Percentiles rank a stretch among this genome's conserved stretches.
Conservation (phyloP, 2,113 vertebrate genomes). For the Caranx melampygus region DNA sequence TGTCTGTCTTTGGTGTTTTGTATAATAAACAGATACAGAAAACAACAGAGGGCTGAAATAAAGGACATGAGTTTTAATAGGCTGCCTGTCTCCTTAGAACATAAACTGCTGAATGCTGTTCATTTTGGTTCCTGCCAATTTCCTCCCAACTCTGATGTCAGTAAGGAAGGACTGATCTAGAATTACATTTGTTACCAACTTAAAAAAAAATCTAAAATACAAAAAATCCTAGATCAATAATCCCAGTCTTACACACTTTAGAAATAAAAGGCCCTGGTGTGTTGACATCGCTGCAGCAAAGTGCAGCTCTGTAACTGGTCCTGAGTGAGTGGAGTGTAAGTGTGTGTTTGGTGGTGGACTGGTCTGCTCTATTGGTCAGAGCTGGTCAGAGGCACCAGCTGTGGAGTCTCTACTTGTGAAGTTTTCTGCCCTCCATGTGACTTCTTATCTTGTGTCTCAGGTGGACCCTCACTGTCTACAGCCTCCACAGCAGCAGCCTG, state of each 20-base stretch:
- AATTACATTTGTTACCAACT: constrained; percentile 12
- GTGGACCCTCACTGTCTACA: constrained; percentile 12
- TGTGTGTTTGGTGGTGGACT: neutral
- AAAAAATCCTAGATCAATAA: constrained; percentile 21
- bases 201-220: constrained; percentile 18
- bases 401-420: constrained; percentile 87
- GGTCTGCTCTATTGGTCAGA: constrained; percentile 67
- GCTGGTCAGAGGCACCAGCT: constrained; percentile 89
- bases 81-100: constrained; percentile 2
- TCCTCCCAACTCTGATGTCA: neutral
- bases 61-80: constrained; percentile 9
- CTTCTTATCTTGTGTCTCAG: constrained; percentile 70
- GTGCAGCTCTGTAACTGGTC: constrained; percentile 57
- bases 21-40: constrained; percentile 30
- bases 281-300: constrained; percentile 22
- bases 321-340: constrained; percentile 69
- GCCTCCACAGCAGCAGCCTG: constrained; percentile 73
- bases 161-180: constrained; percentile 15
- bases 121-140: constrained; percentile 41
- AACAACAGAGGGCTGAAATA: constrained; percentile 36
- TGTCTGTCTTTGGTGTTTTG: constrained; percentile 76
- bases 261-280: constrained; percentile 10
- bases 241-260: neutral
- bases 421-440: constrained; percentile 78
- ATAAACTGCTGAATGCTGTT: constrained; percentile 13